Evolutionary conservation across 2,888 invertebrate genomes (phyloP), one percentile per base, ranked within the genome.

Genomic region (Ormyrus pomaceus): DNA sequence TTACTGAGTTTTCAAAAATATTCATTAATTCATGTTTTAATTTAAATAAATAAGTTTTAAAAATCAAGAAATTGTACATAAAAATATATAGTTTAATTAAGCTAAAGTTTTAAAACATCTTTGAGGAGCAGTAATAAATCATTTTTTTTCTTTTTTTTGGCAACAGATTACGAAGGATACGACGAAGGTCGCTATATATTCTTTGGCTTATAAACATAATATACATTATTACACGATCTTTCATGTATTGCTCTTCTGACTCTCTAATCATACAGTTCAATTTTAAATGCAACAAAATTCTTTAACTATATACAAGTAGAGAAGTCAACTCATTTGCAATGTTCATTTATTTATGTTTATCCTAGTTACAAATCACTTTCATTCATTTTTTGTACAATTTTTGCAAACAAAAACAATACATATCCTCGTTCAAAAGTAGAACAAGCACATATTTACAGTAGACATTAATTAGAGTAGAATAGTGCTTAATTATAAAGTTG

Each of bases 151-250:
- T 86, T 82, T 87, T 86, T 79, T 84, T 87, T 84, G 82, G 83
- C 85, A 83, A 87, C 88, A 89, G 90, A 89, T 83, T 89, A 84
- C 88, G 88, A 89, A 86, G 90, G 90, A 90, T 89, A 88, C 86
- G 88, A 89, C 87, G 89, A 89, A 90, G 90, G 90, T 90, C 89
- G 88, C 87, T 89, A 87, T 73, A 62, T 34, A 55, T 72, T 66
- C 65, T 70, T 56, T 70, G 53, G 69, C 19, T 11, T 70, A n/a
- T 62, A 56, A 73, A 61, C 34, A 73, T 64, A n/a, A 72, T 48
- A 72, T 9, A 65, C 65, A 64, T 64, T 69, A 34, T 66, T 72
- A 78, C 72, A 72, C 71, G 66, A 66, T 78, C 61, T 61, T 59
- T 70, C 58, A 61, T 78, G 65, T 66, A 58, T 59, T 66, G 61